Evolutionary conservation across 2,888 invertebrate genomes (phyloP).

Genomic region (Sthenelais limicola): DNA sequence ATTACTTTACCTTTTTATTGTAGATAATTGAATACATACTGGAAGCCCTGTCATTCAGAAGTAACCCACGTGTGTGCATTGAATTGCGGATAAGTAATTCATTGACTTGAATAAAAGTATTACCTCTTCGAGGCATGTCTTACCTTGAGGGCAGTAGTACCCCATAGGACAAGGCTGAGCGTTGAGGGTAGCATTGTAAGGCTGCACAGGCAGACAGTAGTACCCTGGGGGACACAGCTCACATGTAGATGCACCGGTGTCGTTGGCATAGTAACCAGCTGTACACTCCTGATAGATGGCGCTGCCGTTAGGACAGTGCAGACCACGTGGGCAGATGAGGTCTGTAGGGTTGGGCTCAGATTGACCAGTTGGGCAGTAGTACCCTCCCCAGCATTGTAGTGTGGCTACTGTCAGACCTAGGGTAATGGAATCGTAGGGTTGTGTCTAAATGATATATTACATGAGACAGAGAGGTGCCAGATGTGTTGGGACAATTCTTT

Average conservation of each 20-base stretch:
- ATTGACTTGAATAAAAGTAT: background rate
- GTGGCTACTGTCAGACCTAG: slow-evolving; percentile 64
- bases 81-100: background rate
- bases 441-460: background rate
- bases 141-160: slow-evolving; percentile 64
- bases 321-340: slow-evolving; percentile 62
- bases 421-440: slow-evolving; percentile 15
- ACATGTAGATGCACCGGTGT: slow-evolving; percentile 59
- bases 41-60: background rate
- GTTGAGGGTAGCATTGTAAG: slow-evolving; percentile 62
- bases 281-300: slow-evolving; percentile 63
- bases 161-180: slow-evolving; percentile 64
- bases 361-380: slow-evolving; percentile 66
- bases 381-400: slow-evolving; percentile 66
- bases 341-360: slow-evolving; percentile 61
- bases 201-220: slow-evolving; percentile 67
- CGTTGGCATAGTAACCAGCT: slow-evolving; percentile 65
- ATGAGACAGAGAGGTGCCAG: background rate
- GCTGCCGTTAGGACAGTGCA: slow-evolving; percentile 69
- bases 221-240: slow-evolving; percentile 64
- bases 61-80: background rate
- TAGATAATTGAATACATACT: background rate
- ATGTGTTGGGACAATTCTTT: background rate
- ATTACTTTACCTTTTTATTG: no score
- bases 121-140: slow-evolving; percentile 9